Evolutionary conservation across 2,888 invertebrate species (phyloP).

Genomic region (Philereme transversata): DNA sequence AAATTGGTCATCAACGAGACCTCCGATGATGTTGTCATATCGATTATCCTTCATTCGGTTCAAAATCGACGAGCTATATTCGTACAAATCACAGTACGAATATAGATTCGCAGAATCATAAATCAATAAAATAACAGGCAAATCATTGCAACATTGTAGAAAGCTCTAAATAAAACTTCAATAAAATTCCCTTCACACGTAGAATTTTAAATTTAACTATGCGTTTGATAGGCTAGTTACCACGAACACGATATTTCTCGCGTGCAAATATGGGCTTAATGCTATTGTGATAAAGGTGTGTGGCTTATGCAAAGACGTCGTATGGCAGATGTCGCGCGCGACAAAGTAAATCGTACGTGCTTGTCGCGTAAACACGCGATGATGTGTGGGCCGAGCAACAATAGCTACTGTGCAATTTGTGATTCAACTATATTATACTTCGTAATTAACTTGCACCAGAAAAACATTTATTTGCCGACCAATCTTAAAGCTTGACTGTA

Average conservation of each 20-base stretch:
- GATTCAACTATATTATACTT: slow-evolving; percentile 74
- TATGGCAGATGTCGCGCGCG: slow-evolving; percentile 72
- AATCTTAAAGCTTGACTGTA: slow-evolving; percentile 48
- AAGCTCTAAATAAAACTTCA: slow-evolving; percentile 56
- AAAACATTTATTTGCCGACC: slow-evolving; percentile 50
- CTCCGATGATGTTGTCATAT: slow-evolving; percentile 62
- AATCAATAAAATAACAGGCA: slow-evolving; percentile 25
- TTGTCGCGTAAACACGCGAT: slow-evolving; percentile 74
- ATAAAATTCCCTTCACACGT: slow-evolving; percentile 67
- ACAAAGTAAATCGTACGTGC: slow-evolving; percentile 82
- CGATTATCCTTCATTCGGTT: slow-evolving; percentile 40
- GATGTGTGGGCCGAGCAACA: slow-evolving; percentile 80
- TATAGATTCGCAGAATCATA: slow-evolving; percentile 16
- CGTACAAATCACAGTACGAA: slow-evolving; percentile 9
- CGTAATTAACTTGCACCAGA: slow-evolving; percentile 59
- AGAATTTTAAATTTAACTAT: slow-evolving; percentile 68
- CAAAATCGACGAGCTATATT: slow-evolving; percentile 4
- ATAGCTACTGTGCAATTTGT: slow-evolving; percentile 78
- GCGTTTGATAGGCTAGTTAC: slow-evolving; percentile 55
- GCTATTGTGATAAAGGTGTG: slow-evolving; percentile 28
- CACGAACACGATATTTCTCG: slow-evolving; percentile 31
- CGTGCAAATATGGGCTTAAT: slow-evolving; percentile 23
- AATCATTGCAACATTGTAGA: slow-evolving; percentile 33
- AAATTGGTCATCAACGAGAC: slow-evolving; percentile 70
- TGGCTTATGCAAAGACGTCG: slow-evolving; percentile 37